These are phyloP conservation scores for Tachycineta bicolor DNA, from an alignment of 2,113 vertebrate genomes.

Conservation along the genomic window DNA sequence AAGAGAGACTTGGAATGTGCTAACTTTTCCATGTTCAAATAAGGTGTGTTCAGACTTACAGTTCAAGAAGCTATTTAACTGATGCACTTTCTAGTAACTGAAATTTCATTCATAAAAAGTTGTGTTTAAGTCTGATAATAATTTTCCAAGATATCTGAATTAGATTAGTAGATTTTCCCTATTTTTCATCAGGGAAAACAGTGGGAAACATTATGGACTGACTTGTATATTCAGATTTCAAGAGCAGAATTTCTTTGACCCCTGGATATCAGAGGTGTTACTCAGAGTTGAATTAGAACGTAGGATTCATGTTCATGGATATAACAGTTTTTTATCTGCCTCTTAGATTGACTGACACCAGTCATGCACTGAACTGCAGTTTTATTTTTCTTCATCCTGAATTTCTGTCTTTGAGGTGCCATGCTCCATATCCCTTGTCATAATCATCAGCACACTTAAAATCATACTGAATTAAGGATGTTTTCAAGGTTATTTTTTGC, in stretches of 20 bases:
- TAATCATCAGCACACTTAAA: background rate
- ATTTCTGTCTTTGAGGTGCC: background rate
- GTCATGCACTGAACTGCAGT: background rate
- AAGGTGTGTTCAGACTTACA: background rate
- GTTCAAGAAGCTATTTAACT: background rate
- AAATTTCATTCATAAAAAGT: background rate
- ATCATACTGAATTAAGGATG: background rate
- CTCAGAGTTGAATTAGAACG: background rate
- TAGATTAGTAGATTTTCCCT: background rate
- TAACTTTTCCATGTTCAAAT: background rate
- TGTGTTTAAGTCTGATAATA: background rate
- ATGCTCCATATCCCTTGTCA: background rate
- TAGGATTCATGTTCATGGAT: background rate
- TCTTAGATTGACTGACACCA: background rate
- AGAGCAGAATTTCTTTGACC: background rate
- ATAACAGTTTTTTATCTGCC: background rate
- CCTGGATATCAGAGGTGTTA: background rate
- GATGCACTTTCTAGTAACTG: background rate
- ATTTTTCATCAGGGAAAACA: background rate
- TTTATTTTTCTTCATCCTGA: background rate
- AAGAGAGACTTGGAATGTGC: background rate
- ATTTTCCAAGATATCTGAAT: background rate
- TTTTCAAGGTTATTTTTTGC: background rate
- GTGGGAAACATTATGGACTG: background rate
- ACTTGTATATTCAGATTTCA: background rate